These are phyloP conservation scores for Crotophaga sulcirostris DNA, from an alignment of 2,113 vertebrate species.

Conservation along the genomic window DNA sequence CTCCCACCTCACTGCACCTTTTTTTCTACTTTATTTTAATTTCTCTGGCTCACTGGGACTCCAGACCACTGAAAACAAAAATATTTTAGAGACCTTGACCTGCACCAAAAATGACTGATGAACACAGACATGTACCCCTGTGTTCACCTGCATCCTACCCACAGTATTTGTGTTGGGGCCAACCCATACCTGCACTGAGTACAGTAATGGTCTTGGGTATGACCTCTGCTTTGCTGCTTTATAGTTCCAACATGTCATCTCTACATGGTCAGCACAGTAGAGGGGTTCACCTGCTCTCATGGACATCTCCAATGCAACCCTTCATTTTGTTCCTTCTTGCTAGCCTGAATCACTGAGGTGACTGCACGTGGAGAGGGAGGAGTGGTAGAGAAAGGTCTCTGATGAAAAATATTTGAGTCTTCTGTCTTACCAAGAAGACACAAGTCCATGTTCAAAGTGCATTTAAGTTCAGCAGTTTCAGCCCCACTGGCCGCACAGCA, in stretches of 20 bases:
- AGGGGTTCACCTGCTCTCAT: accelerated
- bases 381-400: not conserved
- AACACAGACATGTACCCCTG: accelerated
- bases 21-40: not conserved
- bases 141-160: not conserved
- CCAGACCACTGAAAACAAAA: not conserved
- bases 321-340: accelerated
- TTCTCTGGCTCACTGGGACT: not conserved
- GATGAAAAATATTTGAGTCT: accelerated
- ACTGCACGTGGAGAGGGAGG: not conserved
- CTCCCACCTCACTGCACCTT: not conserved
- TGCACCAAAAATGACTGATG: not conserved
- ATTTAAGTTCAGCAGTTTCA: not conserved
- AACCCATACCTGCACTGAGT: not conserved
- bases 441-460: not conserved
- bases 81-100: not conserved
- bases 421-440: not conserved
- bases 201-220: not conserved
- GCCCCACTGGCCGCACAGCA: accelerated
- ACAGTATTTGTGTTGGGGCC: accelerated
- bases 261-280: not conserved
- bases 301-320: not conserved
- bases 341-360: not conserved
- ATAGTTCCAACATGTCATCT: not conserved
- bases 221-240: not conserved